Conservation (phyloP, 2,888 invertebrate genomes). For the Palloptera scutellata region DNA sequence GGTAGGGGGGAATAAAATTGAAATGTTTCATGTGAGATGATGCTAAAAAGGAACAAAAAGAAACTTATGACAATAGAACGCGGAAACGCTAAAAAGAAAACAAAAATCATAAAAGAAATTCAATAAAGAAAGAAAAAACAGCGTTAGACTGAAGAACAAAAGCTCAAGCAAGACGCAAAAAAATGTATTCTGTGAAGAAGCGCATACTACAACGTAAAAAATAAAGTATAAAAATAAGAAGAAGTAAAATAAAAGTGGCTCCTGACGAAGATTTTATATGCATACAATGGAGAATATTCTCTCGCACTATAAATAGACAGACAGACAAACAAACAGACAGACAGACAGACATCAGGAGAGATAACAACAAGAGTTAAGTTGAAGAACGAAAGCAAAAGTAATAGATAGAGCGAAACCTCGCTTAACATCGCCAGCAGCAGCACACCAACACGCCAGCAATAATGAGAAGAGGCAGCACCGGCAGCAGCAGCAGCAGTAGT, state of each 20-base stretch:
- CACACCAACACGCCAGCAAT: conserved; percentile 13
- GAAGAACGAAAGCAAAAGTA: conserved; percentile 12
- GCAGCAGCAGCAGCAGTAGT: conserved; percentile 32
- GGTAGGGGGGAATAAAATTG: conserved; percentile 12
- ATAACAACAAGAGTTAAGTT: background rate
- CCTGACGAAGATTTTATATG: too few species aligned
- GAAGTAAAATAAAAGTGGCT: conserved; percentile 7
- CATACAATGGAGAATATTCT: background rate
- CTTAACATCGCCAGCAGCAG: background rate
- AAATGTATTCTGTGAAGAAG: conserved; percentile 3
- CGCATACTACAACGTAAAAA: too few species aligned
- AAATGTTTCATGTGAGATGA: background rate
- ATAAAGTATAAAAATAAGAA: background rate
- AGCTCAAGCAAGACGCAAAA: conserved; percentile 2
- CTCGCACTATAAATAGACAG: background rate
- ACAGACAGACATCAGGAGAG: conserved; percentile 1
- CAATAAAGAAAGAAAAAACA: too few species aligned
- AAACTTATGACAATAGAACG: too few species aligned
- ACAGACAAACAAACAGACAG: conserved; percentile 5
- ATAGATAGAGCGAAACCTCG: conserved; percentile 18
- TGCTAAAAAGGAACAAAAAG: too few species aligned
- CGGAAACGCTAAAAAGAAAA: background rate
- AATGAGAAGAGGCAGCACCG: conserved; percentile 29
- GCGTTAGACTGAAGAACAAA: background rate
- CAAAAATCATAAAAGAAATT: conserved; percentile 15